Conservation (phyloP, 2,888 invertebrate species). For the Andricus curvator region DNA sequence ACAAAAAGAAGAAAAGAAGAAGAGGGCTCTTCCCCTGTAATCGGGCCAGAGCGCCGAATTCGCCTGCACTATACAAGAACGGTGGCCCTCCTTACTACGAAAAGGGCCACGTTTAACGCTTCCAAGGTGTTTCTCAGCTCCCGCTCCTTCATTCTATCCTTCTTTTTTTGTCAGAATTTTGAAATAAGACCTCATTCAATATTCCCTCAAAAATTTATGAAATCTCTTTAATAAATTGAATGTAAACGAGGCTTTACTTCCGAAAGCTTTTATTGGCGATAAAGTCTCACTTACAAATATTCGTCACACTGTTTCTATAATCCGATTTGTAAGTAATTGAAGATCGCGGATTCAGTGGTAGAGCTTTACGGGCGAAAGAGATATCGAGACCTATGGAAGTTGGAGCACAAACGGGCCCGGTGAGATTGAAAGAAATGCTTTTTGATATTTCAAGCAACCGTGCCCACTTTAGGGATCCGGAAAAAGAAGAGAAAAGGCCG, state of each 20-base stretch:
- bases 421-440: slow-evolving; percentile 62
- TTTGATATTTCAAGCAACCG: slow-evolving; percentile 65
- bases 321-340: background rate
- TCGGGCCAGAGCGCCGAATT: slow-evolving; percentile 58
- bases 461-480: slow-evolving; percentile 44
- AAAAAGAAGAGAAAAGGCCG: slow-evolving; percentile 19
- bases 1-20: slow-evolving; percentile 49
- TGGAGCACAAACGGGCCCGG: slow-evolving; percentile 49
- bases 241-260: background rate
- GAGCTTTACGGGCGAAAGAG: background rate
- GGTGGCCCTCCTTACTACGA: slow-evolving; percentile 48
- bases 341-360: slow-evolving; percentile 3
- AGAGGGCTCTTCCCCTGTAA: slow-evolving; percentile 55
- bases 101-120: slow-evolving; percentile 43
- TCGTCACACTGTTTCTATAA: background rate
- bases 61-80: slow-evolving; percentile 43
- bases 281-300: background rate
- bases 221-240: background rate
- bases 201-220: background rate
- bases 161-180: background rate
- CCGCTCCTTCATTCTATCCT: slow-evolving; percentile 44
- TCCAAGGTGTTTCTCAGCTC: slow-evolving; percentile 51
- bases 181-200: background rate
- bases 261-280: background rate
- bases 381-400: slow-evolving; percentile 23